A percentile compares a stretch with the other conserved stretches of the same genome.
Evolutionary conservation across 2,113 vertebrate genomes (phyloP).

Genomic region (Campylorhamphus procurvoides): DNA sequence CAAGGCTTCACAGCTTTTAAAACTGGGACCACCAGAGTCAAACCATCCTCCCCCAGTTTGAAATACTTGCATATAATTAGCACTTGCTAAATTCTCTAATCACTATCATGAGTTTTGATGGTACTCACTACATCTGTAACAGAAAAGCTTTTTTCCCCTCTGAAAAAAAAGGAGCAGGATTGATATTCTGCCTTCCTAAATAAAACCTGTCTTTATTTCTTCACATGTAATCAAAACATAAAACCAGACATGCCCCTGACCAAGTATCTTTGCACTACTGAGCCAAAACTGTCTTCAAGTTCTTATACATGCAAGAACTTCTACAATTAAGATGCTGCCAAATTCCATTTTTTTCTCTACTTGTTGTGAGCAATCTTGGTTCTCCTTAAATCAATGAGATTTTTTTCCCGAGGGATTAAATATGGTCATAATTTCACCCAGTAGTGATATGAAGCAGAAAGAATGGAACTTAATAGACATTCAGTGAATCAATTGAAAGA

Average conservation of each 20-base stretch:
- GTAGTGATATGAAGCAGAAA: neutral
- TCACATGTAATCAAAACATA: neutral
- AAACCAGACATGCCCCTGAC: neutral
- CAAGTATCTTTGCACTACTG: neutral
- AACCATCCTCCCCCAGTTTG: neutral
- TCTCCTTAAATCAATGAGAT: neutral
- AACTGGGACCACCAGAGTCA: neutral
- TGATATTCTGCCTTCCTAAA: neutral
- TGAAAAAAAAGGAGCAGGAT: neutral
- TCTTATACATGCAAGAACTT: neutral
- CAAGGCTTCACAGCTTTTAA: neutral
- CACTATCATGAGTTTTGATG: neutral
- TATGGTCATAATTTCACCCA: neutral
- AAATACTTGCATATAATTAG: neutral
- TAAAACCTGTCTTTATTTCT: neutral
- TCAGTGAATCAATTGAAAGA: neutral
- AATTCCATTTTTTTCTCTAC: neutral
- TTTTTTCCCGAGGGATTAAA: neutral
- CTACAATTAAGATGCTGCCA: neutral
- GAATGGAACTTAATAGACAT: neutral
- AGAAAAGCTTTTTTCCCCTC: neutral
- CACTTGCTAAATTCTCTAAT: neutral
- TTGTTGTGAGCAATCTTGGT: neutral
- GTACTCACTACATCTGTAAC: neutral
- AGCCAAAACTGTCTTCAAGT: neutral